These are phyloP conservation scores for Rhopalosiphum nymphaeae DNA, from an alignment of 2,888 invertebrate species.

Conservation along the genomic window DNA sequence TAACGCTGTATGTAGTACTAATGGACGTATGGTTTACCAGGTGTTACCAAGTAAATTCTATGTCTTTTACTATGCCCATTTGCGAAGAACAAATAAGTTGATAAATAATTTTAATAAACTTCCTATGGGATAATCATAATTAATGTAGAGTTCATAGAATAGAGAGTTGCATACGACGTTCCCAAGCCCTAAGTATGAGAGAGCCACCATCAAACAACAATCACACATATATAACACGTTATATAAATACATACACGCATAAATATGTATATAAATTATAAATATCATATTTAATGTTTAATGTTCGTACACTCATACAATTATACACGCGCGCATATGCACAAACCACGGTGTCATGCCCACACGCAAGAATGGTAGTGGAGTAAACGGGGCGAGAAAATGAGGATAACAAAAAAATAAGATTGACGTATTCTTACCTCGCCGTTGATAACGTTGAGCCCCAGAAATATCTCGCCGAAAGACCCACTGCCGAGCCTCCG, in stretches of 20 bases:
- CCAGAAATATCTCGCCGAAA: constrained; percentile 99
- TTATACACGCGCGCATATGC: not conserved
- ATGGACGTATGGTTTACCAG: not conserved
- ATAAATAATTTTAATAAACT: not conserved
- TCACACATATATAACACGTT: too few relatives aligned
- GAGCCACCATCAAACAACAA: not conserved
- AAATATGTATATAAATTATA: not conserved
- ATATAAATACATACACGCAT: not conserved
- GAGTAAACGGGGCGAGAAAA: not conserved
- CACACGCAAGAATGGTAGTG: not conserved
- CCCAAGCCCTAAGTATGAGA: not conserved
- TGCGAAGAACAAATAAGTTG: not conserved
- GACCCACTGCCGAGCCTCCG: constrained; percentile 93
- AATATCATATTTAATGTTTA: not conserved
- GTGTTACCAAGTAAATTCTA: not conserved
- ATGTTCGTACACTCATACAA: not conserved
- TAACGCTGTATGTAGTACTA: not conserved
- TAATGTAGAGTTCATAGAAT: too few relatives aligned
- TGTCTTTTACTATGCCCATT: not conserved
- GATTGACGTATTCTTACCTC: constrained; percentile 76
- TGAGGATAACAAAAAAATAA: not conserved
- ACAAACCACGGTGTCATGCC: not conserved
- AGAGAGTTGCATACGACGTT: not conserved
- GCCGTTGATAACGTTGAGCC: constrained; percentile 90
- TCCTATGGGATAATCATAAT: not conserved